Evolutionary conservation across 2,797 vertebrate genomes (phyloP), one percentile per base, ranked within the genome.

Genomic region (Chaetodon trifasciatus): DNA sequence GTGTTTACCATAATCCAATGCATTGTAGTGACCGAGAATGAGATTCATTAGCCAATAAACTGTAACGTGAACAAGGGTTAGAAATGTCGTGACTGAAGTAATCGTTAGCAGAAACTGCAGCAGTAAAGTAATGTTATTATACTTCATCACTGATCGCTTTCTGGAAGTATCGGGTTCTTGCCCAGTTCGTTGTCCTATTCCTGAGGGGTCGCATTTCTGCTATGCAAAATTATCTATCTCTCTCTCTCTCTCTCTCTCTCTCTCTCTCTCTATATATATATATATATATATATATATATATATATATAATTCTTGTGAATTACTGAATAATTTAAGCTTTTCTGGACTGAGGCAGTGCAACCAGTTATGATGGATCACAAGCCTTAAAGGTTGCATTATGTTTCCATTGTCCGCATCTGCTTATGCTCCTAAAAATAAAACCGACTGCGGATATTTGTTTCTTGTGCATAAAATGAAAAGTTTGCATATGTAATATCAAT

Each of bases 381-480:
- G 5, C 12, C 42, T 39, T 50, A 16, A 39, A 40, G 6, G 13
- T 50, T 39, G 17, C 8, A 4, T 2, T 4, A 67, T 0, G 15
- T 40, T 10, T 44, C 10, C 21, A 10, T 44, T 19, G 37, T 37
- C 23, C 1, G 2, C 8, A 32, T 11, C 23, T 23, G 11, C 21
- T 12, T 37, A 0, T 15, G 3, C 66, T 37, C 49, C n/a, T 8
- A 1, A 69, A 47, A 46, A 21, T 11, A 53, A 63, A 56, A 24
- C 1, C 6, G 2, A 28, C 1, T 23, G 0, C 0, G 0, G 8
- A n/a, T 37, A 44, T 32, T 32, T 32, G 2, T 63, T 9, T 16
- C 15, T 17, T 66, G 1, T 40, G 37, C 57, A 32, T 42, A 66
- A 80, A 77, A 65, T 90, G 35, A 68, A 80, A 83, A 44, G 71